phyloP scores from a whole-genome alignment of 2,888 invertebrate species.

The Xanthia icteritia region DNA sequence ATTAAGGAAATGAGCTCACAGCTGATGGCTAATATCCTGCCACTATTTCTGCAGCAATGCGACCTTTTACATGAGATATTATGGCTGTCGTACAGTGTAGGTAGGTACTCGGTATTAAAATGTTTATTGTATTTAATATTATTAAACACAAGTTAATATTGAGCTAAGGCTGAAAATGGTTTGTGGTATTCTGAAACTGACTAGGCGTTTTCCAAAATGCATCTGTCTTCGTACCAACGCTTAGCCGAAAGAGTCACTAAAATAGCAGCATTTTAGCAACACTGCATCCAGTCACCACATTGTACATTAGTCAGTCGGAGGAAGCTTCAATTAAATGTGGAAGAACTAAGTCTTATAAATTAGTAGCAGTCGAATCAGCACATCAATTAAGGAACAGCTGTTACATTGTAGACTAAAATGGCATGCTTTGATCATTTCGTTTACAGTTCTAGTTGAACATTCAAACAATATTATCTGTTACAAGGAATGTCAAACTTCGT shows the following conservation, averaged over 20 bases:
- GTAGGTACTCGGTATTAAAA: conserved; percentile 6
- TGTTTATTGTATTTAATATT: background rate
- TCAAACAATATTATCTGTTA: conserved; percentile 18
- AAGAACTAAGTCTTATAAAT: conserved; percentile 42
- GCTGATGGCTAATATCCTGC: conserved; percentile 52
- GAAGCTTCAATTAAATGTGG: conserved; percentile 47
- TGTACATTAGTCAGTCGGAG: conserved; percentile 38
- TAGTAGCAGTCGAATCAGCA: conserved; percentile 50
- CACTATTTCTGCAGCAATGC: conserved; percentile 40
- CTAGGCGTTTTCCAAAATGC: background rate
- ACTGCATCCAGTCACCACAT: conserved; percentile 24
- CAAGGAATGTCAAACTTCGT: background rate
- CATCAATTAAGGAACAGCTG: conserved; percentile 42
- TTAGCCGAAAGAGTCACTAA: background rate
- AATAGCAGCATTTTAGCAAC: background rate
- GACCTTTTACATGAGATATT: conserved; percentile 31
- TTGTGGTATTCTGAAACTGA: background rate
- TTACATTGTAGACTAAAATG: conserved; percentile 39
- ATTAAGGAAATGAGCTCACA: conserved; percentile 56
- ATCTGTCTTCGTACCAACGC: background rate
- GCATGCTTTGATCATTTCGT: conserved; percentile 37
- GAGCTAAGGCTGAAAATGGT: background rate
- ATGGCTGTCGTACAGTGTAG: background rate
- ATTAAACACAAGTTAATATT: background rate
- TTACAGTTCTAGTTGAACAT: conserved; percentile 15